Evolutionary conservation across 2,797 vertebrate species (phyloP).

Genomic region (Rhabdomys pumilio): DNA sequence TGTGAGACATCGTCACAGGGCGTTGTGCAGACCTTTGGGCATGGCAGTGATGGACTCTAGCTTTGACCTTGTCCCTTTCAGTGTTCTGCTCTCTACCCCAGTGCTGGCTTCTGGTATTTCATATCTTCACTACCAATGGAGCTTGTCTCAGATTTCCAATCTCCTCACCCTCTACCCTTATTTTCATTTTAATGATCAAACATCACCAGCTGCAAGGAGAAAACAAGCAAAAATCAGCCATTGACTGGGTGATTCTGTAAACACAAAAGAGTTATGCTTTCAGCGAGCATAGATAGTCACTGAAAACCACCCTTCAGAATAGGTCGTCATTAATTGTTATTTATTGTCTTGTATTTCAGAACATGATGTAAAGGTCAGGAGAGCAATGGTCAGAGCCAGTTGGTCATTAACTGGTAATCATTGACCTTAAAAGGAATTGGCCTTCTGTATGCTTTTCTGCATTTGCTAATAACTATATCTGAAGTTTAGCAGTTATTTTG

Average conservation of each 20-base stretch:
- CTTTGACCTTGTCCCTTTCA: slow-evolving; percentile 24
- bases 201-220: neutral
- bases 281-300: slow-evolving; percentile 47
- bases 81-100: neutral
- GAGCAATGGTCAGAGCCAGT: slow-evolving; percentile 72
- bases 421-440: slow-evolving; percentile 80
- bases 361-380: slow-evolving; percentile 74
- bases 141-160: slow-evolving; percentile 38
- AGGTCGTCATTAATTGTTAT: slow-evolving; percentile 73
- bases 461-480: slow-evolving; percentile 82
- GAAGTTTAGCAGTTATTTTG: slow-evolving; percentile 79
- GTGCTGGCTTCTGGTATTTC: neutral
- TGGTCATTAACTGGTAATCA: slow-evolving; percentile 81
- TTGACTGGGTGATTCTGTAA: slow-evolving; percentile 62
- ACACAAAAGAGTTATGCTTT: slow-evolving; percentile 73
- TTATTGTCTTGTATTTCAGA: slow-evolving; percentile 80
- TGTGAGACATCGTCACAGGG: neutral
- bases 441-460: slow-evolving; percentile 80
- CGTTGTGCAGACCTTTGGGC: neutral
- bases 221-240: slow-evolving; percentile 66
- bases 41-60: slow-evolving; percentile 11
- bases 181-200: slow-evolving; percentile 67
- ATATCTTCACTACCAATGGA: neutral
- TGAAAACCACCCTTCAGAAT: slow-evolving; percentile 67
- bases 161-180: neutral